phyloP scores from a whole-genome alignment of 1,140 invertebrate genomes.

The Drosophila guanche region DNA sequence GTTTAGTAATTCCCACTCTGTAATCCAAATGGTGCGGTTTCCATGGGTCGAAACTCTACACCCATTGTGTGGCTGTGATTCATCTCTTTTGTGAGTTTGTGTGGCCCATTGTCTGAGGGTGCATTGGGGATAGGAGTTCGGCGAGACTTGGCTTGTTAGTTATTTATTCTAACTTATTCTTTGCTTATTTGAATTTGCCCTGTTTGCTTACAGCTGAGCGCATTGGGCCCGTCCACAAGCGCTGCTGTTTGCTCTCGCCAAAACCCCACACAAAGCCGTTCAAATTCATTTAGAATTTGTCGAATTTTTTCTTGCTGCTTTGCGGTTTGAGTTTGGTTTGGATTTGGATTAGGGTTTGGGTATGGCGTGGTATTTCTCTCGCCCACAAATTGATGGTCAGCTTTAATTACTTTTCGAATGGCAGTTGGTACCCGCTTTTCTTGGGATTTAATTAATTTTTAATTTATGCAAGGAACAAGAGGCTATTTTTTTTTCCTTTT shows the following conservation, averaged over 20 bases:
- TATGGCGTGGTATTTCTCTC: slow-evolving; percentile 1
- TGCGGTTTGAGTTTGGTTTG: slow-evolving; percentile 22
- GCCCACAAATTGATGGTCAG: slow-evolving; percentile 51
- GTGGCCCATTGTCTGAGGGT: slow-evolving; percentile 24
- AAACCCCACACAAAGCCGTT: slow-evolving; percentile 15
- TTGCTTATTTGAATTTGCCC: slow-evolving; percentile 74
- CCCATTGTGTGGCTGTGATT: slow-evolving; percentile 66
- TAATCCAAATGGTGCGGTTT: background rate
- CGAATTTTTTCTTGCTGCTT: slow-evolving; percentile 1
- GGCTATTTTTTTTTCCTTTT: background rate
- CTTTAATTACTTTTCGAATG: slow-evolving; percentile 72
- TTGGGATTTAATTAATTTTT: slow-evolving; percentile 73
- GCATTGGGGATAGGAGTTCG: slow-evolving; percentile 36
- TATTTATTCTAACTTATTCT: slow-evolving; percentile 78
- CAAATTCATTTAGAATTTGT: slow-evolving; percentile 18
- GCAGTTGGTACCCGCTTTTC: slow-evolving; percentile 19
- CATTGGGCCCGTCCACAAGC: slow-evolving; percentile 47
- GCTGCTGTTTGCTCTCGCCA: slow-evolving; percentile 49
- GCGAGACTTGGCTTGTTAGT: slow-evolving; percentile 58
- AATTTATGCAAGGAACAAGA: slow-evolving; percentile 61
- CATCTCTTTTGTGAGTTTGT: slow-evolving; percentile 35
- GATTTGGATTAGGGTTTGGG: slow-evolving; percentile 11
- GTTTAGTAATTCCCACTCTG: background rate
- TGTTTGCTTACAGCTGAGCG: slow-evolving; percentile 77
- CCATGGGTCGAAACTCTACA: slow-evolving; percentile 40